A percentile compares a stretch with the other conserved stretches of the same genome.
Evolutionary conservation across 1,140 invertebrate genomes (phyloP).

Genomic region (Formica exsecta): DNA sequence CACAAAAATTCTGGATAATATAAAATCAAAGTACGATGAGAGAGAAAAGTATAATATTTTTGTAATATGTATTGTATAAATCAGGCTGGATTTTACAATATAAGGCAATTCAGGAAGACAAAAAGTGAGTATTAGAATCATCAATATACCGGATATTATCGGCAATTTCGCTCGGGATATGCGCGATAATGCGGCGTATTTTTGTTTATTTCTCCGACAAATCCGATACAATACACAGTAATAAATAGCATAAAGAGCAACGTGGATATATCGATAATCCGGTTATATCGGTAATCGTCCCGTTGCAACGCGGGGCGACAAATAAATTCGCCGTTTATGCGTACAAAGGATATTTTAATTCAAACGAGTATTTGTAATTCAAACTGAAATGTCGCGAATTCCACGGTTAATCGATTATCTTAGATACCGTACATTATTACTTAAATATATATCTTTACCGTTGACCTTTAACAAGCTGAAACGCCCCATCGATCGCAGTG

Average conservation of each 20-base stretch:
- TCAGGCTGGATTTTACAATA: conserved; percentile 24
- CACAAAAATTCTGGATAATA: neutral
- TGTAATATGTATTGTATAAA: neutral
- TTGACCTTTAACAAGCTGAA: conserved; percentile 68
- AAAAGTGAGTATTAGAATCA: conserved; percentile 6
- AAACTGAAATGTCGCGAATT: conserved; percentile 58
- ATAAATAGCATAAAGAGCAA: conserved; percentile 44
- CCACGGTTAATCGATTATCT: conserved; percentile 36
- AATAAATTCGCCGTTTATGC: conserved; percentile 54
- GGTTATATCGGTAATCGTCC: conserved; percentile 14
- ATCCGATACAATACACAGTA: conserved; percentile 19
- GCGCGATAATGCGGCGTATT: neutral
- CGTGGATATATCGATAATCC: conserved; percentile 17
- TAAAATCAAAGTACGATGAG: neutral
- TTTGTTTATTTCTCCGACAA: conserved; percentile 34
- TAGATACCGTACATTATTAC: conserved; percentile 18
- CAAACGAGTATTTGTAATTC: conserved; percentile 57
- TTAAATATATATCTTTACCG: conserved; percentile 43
- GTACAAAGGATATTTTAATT: neutral
- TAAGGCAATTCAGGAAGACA: conserved; percentile 1
- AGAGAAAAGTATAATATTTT: neutral
- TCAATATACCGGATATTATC: conserved; percentile 18
- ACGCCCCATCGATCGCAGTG: conserved; percentile 62
- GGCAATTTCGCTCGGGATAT: conserved; percentile 2
- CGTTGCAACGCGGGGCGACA: neutral